Base-by-base conservation (phyloP, 2,888 invertebrate species). In the Axea sp. region DNA sequence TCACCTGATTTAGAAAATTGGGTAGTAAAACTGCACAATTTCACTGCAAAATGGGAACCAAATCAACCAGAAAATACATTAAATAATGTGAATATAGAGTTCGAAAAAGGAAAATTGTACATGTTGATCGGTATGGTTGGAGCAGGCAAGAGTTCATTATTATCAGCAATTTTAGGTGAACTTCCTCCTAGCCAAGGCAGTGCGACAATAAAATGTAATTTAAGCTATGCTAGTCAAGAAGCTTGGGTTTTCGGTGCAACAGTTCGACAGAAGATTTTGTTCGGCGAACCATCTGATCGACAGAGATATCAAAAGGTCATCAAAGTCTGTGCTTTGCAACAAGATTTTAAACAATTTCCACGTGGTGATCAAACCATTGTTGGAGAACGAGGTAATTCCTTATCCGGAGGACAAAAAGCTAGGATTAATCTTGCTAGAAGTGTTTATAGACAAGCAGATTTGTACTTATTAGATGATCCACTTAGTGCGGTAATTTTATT, bases 201-300 rank as follows among this genome's bases (percentile, higher is more conserved):
- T 5, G 88, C 95, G 7, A 89, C 90, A 57, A 89, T 94, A 6
- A 90, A 90, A 47, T 96, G 93, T 2, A 89, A 84, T 37, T 65
- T 92, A 7, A 92, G 93, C 24, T 97, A 96, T 85, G 94, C 95
- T 0, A 90, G 93, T 75, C 96, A 96, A 87, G 95, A 96, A 83
- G 91, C 96, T 5, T 97, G 96, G 96, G 91, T 94, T 0, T 94
- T 94, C 83, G 92, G 92, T 0, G 91, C 92, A n/a, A 92, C 93
- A 0, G 91, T 97, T 0, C 89, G 94, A 47, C 95, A 96, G 83
- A 97, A 97, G 87, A 95, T 97, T 79, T 85, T 94, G 7, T 96
- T 97, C 85, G 96, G 96, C 0, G 88, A 91, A 76, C 88, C 90
- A 0, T 93, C 89, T 81, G 90, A 93, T 71, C 89, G 90, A 41